phyloP scores from a whole-genome alignment of 2,888 invertebrate species.

The Mesochorus sp. region DNA sequence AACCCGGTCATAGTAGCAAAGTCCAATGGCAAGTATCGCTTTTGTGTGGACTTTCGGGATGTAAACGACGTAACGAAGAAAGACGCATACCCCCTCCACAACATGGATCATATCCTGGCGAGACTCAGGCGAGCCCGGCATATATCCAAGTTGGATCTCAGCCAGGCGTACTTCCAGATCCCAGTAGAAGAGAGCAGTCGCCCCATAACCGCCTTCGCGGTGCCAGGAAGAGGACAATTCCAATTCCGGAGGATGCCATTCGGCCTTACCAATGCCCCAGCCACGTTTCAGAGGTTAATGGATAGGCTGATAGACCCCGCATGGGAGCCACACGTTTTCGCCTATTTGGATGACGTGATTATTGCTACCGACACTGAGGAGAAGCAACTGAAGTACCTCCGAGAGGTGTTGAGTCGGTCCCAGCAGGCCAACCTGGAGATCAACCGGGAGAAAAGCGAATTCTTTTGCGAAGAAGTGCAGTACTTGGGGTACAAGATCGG shows the following conservation, averaged over 20 bases:
- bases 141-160: background rate
- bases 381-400: background rate
- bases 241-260: no score
- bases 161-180: background rate
- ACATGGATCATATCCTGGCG: background rate
- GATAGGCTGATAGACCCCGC: background rate
- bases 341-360: conserved; percentile 38
- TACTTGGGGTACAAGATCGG: no score
- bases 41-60: background rate
- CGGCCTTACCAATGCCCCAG: conserved; percentile 36
- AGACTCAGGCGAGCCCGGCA: background rate
- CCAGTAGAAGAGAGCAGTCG: background rate
- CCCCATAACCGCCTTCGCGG: conserved; percentile 2
- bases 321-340: conserved; percentile 14
- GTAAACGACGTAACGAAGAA: background rate
- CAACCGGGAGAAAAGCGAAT: no score
- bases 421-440: no score
- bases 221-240: background rate
- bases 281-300: conserved; percentile 36
- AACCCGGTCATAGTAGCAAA: background rate
- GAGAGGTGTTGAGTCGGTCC: background rate
- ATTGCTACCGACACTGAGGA: background rate
- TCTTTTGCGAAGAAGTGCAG: no score
- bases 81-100: background rate
- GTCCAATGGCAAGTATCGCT: background rate